Evolutionary conservation across 2,888 invertebrate species (phyloP).

Genomic region (Thelaira solivaga): DNA sequence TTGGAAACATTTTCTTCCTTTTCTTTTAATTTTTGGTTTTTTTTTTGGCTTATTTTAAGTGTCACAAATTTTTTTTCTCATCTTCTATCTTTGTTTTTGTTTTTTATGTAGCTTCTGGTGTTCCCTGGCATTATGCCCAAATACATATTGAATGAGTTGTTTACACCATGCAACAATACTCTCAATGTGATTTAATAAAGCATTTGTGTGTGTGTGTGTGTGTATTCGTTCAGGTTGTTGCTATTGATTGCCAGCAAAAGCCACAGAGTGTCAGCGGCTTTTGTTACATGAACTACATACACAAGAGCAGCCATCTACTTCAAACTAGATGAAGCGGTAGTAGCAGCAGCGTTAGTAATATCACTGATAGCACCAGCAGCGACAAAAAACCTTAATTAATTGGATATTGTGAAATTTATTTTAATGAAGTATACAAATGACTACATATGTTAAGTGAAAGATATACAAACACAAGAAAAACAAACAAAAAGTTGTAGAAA

Average conservation of each 20-base stretch:
- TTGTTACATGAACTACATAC: slow-evolving; percentile 11
- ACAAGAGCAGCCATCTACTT: not conserved
- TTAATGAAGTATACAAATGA: slow-evolving; percentile 57
- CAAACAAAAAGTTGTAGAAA: not conserved
- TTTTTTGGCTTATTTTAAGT: slow-evolving; percentile 15
- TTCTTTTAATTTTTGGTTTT: slow-evolving; percentile 12
- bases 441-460: slow-evolving; percentile 23
- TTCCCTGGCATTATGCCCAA: slow-evolving; percentile 62
- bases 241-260: slow-evolving; percentile 30
- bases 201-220: not conserved
- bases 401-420: slow-evolving; percentile 56
- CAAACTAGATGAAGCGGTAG: not conserved
- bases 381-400: slow-evolving; percentile 54
- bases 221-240: not conserved
- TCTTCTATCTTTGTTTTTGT: slow-evolving; percentile 38
- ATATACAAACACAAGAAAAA: not conserved
- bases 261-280: slow-evolving; percentile 33
- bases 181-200: not conserved
- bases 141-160: slow-evolving; percentile 64
- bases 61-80: slow-evolving; percentile 43
- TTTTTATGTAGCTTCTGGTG: no score
- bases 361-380: not conserved
- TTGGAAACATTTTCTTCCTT: slow-evolving; percentile 34
- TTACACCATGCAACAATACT: slow-evolving; percentile 53
- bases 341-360: not conserved